Conservation (phyloP, 2,797 vertebrate genomes). For the Chrysocyon brachyurus region DNA sequence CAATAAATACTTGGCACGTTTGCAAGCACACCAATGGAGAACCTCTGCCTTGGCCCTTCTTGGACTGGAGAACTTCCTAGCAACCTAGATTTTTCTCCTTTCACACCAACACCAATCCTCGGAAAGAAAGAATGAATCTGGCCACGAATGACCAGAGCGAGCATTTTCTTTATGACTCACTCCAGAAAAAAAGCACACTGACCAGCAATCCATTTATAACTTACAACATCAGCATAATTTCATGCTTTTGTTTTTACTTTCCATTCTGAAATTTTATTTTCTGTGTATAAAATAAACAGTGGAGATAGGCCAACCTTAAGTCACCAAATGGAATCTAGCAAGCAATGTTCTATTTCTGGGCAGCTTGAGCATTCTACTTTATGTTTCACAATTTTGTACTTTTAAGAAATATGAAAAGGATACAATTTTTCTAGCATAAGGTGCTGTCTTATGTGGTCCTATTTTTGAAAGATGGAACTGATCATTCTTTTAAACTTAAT, state of each 20-base stretch:
- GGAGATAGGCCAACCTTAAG: background rate
- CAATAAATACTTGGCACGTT: background rate
- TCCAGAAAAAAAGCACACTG: background rate
- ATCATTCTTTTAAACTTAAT: slow-evolving; percentile 46
- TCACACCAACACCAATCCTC: background rate
- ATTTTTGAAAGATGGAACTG: slow-evolving; percentile 52
- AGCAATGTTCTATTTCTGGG: slow-evolving; percentile 39
- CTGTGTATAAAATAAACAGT: slow-evolving; percentile 59
- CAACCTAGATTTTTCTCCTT: background rate
- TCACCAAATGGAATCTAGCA: slow-evolving; percentile 39
- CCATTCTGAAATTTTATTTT: slow-evolving; percentile 66
- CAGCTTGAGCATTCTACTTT: slow-evolving; percentile 8
- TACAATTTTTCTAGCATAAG: slow-evolving; percentile 60
- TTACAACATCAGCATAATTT: slow-evolving; percentile 58
- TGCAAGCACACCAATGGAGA: background rate
- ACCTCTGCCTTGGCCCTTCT: background rate
- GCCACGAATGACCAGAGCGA: background rate
- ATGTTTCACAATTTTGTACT: slow-evolving; percentile 29
- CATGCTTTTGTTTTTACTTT: slow-evolving; percentile 72
- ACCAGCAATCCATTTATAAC: slow-evolving; percentile 39
- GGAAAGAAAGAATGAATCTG: background rate
- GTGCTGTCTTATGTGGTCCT: background rate
- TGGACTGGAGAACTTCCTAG: background rate
- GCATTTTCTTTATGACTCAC: slow-evolving; percentile 52
- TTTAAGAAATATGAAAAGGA: slow-evolving; percentile 63